phyloP scores from a whole-genome alignment of 1,140 invertebrate species.

The Zaprionus davidi region DNA sequence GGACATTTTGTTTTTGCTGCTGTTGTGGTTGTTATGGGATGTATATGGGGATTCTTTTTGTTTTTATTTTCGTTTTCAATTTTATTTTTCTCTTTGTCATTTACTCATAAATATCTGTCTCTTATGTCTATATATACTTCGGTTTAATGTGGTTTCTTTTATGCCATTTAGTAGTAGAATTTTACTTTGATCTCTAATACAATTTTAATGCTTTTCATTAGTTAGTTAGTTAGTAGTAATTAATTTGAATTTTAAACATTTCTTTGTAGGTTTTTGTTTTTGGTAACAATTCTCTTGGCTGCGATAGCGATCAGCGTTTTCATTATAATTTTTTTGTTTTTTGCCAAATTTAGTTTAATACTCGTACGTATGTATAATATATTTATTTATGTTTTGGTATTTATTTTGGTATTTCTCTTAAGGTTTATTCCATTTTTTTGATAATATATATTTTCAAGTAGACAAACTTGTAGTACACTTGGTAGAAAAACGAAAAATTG shows the following conservation, averaged over 20 bases:
- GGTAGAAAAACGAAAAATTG: slow-evolving; percentile 81
- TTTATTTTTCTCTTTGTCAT: slow-evolving; percentile 23
- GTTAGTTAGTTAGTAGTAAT: slow-evolving; percentile 65
- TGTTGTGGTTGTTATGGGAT: slow-evolving; percentile 35
- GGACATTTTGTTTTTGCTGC: slow-evolving; percentile 67
- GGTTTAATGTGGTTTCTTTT: slow-evolving; percentile 60
- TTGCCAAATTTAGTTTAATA: slow-evolving; percentile 49
- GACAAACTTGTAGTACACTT: slow-evolving; percentile 77
- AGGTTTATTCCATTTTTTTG: slow-evolving; percentile 21
- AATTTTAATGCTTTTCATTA: slow-evolving; percentile 68
- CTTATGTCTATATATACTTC: slow-evolving; percentile 51
- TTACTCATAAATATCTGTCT: slow-evolving; percentile 50
- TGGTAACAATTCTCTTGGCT: slow-evolving; percentile 57
- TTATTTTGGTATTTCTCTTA: slow-evolving; percentile 21
- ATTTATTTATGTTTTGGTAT: slow-evolving; percentile 50
- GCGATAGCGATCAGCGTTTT: slow-evolving; percentile 39
- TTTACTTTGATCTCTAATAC: slow-evolving; percentile 78
- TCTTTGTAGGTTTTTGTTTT: slow-evolving; percentile 47
- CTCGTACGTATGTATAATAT: slow-evolving; percentile 53
- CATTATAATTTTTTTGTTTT: slow-evolving; percentile 42
- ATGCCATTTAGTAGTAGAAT: slow-evolving; percentile 74
- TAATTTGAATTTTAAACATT: slow-evolving; percentile 79
- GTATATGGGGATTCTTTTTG: slow-evolving; percentile 56
- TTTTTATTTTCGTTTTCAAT: slow-evolving; percentile 13
- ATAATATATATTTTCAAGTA: slow-evolving; percentile 67